Conservation (phyloP, 2,888 invertebrate genomes). For the Drosophila rellima region DNA sequence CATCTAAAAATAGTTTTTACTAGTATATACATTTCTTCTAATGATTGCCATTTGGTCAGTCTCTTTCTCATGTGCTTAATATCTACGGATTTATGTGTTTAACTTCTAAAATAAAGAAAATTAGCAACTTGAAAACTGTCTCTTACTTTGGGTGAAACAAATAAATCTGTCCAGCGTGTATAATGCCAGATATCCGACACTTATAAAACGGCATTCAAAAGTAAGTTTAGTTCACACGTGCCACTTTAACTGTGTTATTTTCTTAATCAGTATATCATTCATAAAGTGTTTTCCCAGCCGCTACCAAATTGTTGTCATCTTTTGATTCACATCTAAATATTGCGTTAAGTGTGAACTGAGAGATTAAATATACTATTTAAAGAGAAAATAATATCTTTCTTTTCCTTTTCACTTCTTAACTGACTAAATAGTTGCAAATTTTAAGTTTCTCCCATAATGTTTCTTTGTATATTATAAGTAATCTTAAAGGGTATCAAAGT, state of each 20-base stretch:
- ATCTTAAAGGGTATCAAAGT: slow-evolving; percentile 6
- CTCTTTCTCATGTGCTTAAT: slow-evolving; percentile 2
- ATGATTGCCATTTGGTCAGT: not conserved
- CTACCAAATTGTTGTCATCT: slow-evolving; percentile 1
- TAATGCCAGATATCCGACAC: not conserved
- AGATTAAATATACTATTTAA: not conserved
- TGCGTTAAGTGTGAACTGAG: not conserved
- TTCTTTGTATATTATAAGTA: not conserved
- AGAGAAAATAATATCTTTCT: not conserved
- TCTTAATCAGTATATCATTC: not conserved
- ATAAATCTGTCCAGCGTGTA: slow-evolving; percentile 17
- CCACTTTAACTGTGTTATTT: slow-evolving; percentile 10
- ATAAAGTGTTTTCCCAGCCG: not conserved
- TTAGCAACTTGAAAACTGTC: slow-evolving; percentile 2
- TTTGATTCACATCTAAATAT: slow-evolving; percentile 5
- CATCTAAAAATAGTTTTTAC: not conserved
- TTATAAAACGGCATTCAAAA: slow-evolving; percentile 8
- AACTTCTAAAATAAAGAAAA: not conserved
- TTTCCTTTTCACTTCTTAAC: not conserved
- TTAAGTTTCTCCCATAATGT: not conserved
- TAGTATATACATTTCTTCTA: not conserved
- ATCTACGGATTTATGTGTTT: slow-evolving; percentile 1
- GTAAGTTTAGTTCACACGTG: slow-evolving; percentile 20
- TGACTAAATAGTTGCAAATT: not conserved
- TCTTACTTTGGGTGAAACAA: not conserved